These are phyloP conservation scores for Chlorospingus semifuscus DNA, from an alignment of 2,797 vertebrate species.

Conservation along the genomic window DNA sequence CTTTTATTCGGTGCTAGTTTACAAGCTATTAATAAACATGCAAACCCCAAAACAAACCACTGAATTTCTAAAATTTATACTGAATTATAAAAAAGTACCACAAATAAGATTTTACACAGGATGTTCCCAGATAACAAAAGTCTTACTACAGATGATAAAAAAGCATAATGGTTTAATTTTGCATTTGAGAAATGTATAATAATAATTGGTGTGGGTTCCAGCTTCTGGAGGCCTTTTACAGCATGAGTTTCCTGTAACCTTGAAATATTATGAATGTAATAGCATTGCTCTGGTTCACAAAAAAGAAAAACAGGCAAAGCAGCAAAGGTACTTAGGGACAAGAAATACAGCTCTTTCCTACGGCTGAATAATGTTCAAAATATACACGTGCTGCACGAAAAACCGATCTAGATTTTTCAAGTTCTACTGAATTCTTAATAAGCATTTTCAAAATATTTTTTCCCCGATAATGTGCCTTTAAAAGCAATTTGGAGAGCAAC, in stretches of 20 bases:
- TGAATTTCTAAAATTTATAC: background rate
- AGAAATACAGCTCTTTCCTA: background rate
- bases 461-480: slow-evolving; percentile 38
- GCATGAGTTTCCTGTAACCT: background rate
- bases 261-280: background rate
- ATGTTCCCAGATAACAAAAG: background rate
- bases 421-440: background rate
- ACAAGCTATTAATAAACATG: background rate
- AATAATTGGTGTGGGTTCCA: accelerated
- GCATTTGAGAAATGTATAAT: background rate
- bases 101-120: background rate
- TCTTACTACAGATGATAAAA: background rate
- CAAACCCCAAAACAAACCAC: background rate
- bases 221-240: background rate
- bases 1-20: background rate
- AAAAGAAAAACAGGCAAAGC: background rate
- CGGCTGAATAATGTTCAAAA: background rate
- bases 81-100: background rate
- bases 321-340: background rate
- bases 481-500: slow-evolving; percentile 63
- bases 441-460: background rate
- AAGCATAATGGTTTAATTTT: background rate
- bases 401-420: background rate
- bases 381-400: background rate
- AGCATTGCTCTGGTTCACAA: background rate